Percentiles rank a stretch among this genome's conserved stretches.
phyloP scores from a whole-genome alignment of 2,113 vertebrate species.

The Epinephelus cyanopodus region DNA sequence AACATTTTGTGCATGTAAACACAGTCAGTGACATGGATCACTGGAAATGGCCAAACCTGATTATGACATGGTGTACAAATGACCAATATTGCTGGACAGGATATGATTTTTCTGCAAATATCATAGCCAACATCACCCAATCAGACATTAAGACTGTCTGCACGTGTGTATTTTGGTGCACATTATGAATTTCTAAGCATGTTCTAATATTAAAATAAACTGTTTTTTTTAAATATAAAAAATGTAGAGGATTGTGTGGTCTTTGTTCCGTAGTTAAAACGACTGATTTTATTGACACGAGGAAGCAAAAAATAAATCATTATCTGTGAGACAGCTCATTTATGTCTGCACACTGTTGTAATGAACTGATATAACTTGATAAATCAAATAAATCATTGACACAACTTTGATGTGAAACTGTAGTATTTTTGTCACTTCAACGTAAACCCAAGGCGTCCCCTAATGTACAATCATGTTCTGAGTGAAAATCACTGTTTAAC shows the following conservation, averaged over 20 bases:
- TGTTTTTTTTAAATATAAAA: background rate
- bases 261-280: background rate
- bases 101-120: background rate
- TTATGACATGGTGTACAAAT: background rate
- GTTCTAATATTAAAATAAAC: background rate
- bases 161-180: background rate
- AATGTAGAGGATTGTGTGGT: background rate
- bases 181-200: background rate
- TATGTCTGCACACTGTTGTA: conserved; percentile 14
- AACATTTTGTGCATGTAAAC: too few relatives aligned
- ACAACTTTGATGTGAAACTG: background rate
- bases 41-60: background rate
- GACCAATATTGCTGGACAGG: background rate
- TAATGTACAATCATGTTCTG: background rate
- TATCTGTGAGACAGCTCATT: background rate
- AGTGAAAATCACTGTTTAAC: background rate
- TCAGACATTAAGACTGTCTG: background rate
- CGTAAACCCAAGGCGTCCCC: background rate
- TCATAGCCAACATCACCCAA: background rate
- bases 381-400: conserved; percentile 32
- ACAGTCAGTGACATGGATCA: too few relatives aligned
- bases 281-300: background rate
- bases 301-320: background rate
- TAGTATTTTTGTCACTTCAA: conserved; percentile 8
- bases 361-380: conserved; percentile 32